phyloP scores from a whole-genome alignment of 2,888 invertebrate species.

The Brachyopa scutellaris region DNA sequence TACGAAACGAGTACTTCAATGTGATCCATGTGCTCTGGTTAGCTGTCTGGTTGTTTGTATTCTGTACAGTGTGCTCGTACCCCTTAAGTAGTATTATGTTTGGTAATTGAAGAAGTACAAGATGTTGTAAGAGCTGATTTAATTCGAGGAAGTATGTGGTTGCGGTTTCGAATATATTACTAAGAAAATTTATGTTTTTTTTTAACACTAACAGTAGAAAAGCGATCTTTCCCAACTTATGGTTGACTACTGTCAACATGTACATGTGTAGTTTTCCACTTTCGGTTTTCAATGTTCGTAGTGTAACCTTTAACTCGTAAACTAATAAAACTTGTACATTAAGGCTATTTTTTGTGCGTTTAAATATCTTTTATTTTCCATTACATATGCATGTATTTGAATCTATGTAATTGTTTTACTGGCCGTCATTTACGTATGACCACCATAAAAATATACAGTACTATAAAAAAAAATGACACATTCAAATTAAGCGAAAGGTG shows the following conservation, averaged over 20 bases:
- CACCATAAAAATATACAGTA: neutral
- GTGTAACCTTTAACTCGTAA: too few species aligned
- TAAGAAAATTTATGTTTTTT: neutral
- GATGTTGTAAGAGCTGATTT: constrained; percentile 9
- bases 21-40: constrained; percentile 2
- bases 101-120: constrained; percentile 43
- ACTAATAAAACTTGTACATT: too few species aligned
- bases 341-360: too few species aligned
- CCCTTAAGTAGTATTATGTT: constrained; percentile 13
- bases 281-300: too few species aligned
- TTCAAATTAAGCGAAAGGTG: too few species aligned
- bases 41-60: neutral
- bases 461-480: too few species aligned
- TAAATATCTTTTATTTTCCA: too few species aligned
- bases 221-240: too few species aligned
- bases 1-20: constrained; percentile 17
- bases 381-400: neutral
- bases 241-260: too few species aligned
- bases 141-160: constrained; percentile 48
- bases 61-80: neutral
- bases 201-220: too few species aligned
- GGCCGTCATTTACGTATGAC: neutral
- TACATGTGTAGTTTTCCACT: too few species aligned
- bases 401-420: neutral
- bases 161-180: constrained; percentile 16